phyloP scores from a whole-genome alignment of 2,113 vertebrate species.

The Rhipidura dahli region DNA sequence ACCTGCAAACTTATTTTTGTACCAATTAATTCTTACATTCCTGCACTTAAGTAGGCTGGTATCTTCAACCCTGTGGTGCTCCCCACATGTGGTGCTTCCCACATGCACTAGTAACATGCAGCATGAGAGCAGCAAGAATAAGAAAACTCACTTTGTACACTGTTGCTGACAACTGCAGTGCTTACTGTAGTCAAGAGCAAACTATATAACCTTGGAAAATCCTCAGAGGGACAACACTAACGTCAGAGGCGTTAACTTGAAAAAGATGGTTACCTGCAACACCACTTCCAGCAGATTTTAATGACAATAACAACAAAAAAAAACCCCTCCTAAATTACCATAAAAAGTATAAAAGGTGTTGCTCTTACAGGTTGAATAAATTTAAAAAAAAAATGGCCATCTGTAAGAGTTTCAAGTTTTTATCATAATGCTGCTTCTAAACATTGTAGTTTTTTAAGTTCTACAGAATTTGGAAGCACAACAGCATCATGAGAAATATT shows the following conservation, averaged over 20 bases:
- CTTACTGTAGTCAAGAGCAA: rapidly evolving
- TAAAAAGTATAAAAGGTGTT: not conserved
- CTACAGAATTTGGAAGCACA: not conserved
- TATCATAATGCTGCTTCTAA: not conserved
- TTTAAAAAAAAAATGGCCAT: not conserved
- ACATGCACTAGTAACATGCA: rapidly evolving
- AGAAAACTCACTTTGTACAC: not conserved
- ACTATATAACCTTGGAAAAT: not conserved
- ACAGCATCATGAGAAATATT: rapidly evolving
- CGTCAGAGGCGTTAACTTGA: not conserved
- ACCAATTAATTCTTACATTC: not conserved
- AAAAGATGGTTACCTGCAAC: not conserved
- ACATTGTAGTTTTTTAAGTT: not conserved
- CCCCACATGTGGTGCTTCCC: too few relatives aligned
- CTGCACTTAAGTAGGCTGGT: not conserved
- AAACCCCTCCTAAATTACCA: not conserved
- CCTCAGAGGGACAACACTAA: not conserved
- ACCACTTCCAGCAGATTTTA: not conserved
- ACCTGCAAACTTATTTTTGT: not conserved
- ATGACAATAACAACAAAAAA: not conserved
- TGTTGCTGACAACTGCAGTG: not conserved
- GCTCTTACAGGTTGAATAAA: not conserved
- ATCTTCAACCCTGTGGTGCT: not conserved
- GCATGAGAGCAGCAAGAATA: rapidly evolving
- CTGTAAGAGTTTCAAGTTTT: not conserved